phyloP scores from a whole-genome alignment of 2,797 vertebrate genomes.

The Macroramphosus scolopax region DNA sequence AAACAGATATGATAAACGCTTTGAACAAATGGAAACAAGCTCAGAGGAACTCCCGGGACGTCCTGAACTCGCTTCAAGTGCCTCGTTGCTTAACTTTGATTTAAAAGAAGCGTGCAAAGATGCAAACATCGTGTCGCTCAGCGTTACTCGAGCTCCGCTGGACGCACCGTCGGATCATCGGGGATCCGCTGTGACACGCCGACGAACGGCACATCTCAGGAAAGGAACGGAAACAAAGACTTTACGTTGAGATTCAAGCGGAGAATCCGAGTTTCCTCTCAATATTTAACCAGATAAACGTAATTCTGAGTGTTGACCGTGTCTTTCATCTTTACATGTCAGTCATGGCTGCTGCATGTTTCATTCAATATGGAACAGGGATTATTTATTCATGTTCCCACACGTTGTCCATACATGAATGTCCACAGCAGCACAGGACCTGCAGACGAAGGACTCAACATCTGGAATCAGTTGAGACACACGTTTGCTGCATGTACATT shows the following conservation, averaged over 20 bases:
- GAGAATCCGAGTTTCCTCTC: conserved; percentile 13
- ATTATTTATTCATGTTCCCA: conserved; percentile 20
- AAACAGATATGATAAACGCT: conserved; percentile 16
- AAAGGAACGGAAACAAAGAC: too few species aligned
- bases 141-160: conserved; percentile 9
- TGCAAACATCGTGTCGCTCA: conserved; percentile 18
- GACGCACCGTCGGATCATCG: too few species aligned
- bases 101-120: conserved; percentile 5
- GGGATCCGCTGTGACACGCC: neutral
- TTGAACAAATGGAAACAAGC: conserved; percentile 25
- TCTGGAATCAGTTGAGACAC: conserved; percentile 1
- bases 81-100: conserved; percentile 5
- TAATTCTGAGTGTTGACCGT: neutral
- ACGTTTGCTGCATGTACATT: conserved; percentile 7
- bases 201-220: too few species aligned
- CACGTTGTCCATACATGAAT: conserved; percentile 4
- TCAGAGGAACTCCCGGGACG: conserved; percentile 3
- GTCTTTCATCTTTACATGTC: neutral
- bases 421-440: conserved; percentile 2
- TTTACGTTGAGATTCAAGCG: too few species aligned
- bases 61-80: conserved; percentile 12
- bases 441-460: conserved; percentile 8
- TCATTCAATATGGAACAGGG: conserved; percentile 31
- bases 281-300: conserved; percentile 30
- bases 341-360: conserved; percentile 14